Conservation (phyloP, 2,797 vertebrate genomes). For the Darevskia nairensis region DNA sequence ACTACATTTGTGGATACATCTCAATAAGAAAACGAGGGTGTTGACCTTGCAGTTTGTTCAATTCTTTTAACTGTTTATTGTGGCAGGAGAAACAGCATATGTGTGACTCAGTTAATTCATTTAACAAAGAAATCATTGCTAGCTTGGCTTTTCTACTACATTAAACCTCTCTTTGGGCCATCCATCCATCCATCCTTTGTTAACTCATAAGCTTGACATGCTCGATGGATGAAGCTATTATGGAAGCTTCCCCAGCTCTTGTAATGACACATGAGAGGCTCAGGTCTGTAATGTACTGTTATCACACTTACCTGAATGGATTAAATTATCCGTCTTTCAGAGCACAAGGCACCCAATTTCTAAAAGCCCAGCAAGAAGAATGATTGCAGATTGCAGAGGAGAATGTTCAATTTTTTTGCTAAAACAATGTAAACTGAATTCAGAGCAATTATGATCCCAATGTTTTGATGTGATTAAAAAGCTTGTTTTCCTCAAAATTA, state of each 20-base stretch:
- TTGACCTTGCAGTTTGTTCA: not conserved
- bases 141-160: slow-evolving; percentile 10
- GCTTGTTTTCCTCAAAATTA: slow-evolving; percentile 37
- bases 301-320: slow-evolving; percentile 24
- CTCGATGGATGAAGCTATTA: not conserved
- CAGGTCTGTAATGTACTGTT: slow-evolving; percentile 10
- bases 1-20: not conserved
- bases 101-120: not conserved
- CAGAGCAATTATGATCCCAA: slow-evolving; percentile 62
- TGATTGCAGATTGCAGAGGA: slow-evolving; percentile 45
- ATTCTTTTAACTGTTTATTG: not conserved
- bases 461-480: slow-evolving; percentile 64
- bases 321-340: slow-evolving; percentile 40
- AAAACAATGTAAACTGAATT: slow-evolving; percentile 43
- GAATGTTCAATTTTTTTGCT: slow-evolving; percentile 40
- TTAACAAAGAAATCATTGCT: slow-evolving; percentile 27
- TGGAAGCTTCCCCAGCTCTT: slow-evolving; percentile 13
- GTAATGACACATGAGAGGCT: slow-evolving; percentile 23
- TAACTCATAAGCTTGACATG: slow-evolving; percentile 19
- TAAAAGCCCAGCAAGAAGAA: slow-evolving; percentile 43
- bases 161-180: slow-evolving; percentile 10
- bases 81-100: slow-evolving; percentile 13
- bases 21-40: not conserved
- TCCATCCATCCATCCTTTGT: slow-evolving; percentile 38
- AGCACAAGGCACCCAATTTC: slow-evolving; percentile 26